Conservation (phyloP, 2,113 vertebrate species). For the Coturnix japonica region DNA sequence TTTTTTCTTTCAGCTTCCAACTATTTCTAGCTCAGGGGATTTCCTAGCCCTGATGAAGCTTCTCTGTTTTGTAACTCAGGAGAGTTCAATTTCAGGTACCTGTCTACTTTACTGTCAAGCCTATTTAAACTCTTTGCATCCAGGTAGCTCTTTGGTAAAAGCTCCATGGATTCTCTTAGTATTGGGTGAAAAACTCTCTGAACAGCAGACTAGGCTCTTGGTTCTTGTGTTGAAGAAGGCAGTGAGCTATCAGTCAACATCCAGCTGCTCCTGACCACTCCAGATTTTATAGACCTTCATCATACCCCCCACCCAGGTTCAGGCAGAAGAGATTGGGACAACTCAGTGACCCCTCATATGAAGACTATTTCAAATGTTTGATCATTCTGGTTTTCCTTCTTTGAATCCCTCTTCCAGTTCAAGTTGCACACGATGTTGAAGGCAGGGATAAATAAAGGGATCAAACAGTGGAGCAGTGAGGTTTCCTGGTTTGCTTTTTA, state of each 20-base stretch:
- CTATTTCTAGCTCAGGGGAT: slow-evolving; percentile 9
- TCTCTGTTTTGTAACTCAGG: neutral
- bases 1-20: neutral
- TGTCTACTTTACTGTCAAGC: neutral
- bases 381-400: neutral
- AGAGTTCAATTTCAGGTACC: neutral
- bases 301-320: neutral
- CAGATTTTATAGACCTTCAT: neutral
- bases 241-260: neutral
- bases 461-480: neutral
- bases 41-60: slow-evolving; percentile 1
- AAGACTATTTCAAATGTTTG: neutral
- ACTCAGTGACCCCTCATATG: neutral
- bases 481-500: neutral
- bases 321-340: neutral
- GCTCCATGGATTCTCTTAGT: neutral
- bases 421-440: neutral
- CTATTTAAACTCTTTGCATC: neutral
- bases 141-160: neutral
- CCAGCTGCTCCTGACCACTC: neutral
- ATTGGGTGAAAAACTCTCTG: neutral
- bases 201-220: neutral
- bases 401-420: neutral
- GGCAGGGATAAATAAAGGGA: neutral
- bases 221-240: neutral